Evolutionary conservation across 2,888 invertebrate genomes (phyloP), one percentile per base, ranked within the genome.

Genomic region (Ectemnius cavifrons): DNA sequence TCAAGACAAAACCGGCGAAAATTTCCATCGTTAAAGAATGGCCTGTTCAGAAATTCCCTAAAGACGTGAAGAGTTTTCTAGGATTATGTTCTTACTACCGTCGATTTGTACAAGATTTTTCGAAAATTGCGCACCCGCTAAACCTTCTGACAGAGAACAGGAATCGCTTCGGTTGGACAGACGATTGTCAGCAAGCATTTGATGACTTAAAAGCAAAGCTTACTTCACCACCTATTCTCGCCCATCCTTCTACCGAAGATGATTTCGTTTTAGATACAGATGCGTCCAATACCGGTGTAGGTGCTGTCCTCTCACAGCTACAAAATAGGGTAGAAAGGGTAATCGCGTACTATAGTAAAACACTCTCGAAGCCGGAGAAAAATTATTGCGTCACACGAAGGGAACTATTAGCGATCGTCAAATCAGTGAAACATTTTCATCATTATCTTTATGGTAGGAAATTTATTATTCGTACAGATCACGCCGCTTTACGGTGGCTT

Each of bases 311-410:
- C 4, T 77, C 77, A 4, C 77, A 78, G 45, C 11, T 71, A 8
- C 79, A 79, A 20, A 62, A 80, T 4, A 77, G 78, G 1, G 20
- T 79, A 57, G 84, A 86, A 57, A 66, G 63, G 45, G 77, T 85
- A 8, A 81, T 86, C 14, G 81, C 67, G 16, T 86, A 85, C 66
- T 82, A 63, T 49, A 85, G 81, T 63, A 66, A 65, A 11, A 4
- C 52, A 2, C 18, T 63, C 52, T 23, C 14, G 11, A 63, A 52
- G 23, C 2, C 28, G 4, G 27, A 14, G 14, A 52, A 52, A 27
- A 63, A 63, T 18, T 63, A 63, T 46, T 63, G 63, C 18, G 6
- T 63, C 11, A 63, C 63, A 6, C 28, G 28, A 0, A 37, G 5
- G 8, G 28, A 37, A 37, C 3, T 37, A 37, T 37, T 37, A 8